Evolutionary conservation across 2,113 vertebrate genomes (phyloP), one percentile per base, ranked within the genome.

Genomic region (Triplophysa rosa): DNA sequence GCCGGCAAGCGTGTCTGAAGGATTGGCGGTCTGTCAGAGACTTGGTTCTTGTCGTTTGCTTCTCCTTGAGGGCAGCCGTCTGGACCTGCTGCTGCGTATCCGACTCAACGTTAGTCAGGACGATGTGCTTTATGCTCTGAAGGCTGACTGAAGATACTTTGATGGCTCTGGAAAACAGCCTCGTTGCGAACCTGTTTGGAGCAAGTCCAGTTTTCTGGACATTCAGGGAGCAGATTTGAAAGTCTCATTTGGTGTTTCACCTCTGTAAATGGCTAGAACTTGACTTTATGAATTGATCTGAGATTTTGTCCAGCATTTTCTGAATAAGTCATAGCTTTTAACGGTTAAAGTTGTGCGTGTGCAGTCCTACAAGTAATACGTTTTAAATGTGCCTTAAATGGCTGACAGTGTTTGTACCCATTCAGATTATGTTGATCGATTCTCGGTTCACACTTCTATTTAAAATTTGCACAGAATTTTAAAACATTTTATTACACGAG

Each of bases 81-180:
- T 95, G 9, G 97, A 96, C 6, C 68, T 98, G 12, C 91, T 96
- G 4, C 90, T 93, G 85, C 90, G 94, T 0, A 91, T 99, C 70
- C 91, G 97, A 10, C 94, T 99, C 61, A 99, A 98, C 2, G 82
- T 97, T 67, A 97, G 95, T 89, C 96, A 96, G 87, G 95, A 96
- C 0, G 94, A 98, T 24, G 90, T 97, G 33, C 89, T 97, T 26
- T 98, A 92, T 5, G 97, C 95, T 0, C 91, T 99, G 72, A 96
- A 94, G 87, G 90, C 93, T 0, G 93, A 95, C 40, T 95, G 86
- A 91, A 11, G 37, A 54, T 8, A 47, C 17, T 11, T 24, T 10
- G 37, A n/a, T 49, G 9, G 4, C 40, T 9, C 5, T 19, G n/a
- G 0, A 8, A 37, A 37, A 37, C 5, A 7, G 33, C 5, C 5